Conservation (phyloP, 2,797 vertebrate genomes). For the Taeniopygia guttata region DNA sequence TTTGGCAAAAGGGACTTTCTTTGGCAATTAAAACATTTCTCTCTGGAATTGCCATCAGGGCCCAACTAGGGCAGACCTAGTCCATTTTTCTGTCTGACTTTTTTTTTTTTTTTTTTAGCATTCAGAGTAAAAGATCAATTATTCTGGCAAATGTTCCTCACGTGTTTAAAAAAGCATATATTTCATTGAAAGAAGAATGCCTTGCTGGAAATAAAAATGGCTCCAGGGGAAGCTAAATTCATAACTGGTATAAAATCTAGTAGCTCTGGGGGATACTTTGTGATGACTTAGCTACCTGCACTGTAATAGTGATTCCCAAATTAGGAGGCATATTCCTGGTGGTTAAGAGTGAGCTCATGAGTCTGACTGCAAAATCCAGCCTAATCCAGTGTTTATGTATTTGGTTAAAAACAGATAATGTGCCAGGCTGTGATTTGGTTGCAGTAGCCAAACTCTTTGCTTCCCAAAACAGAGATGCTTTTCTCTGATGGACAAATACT, state of each 20-base stretch:
- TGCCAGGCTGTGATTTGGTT: not conserved
- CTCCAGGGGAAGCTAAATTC: not conserved
- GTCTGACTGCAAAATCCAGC: not conserved
- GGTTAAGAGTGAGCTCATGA: not conserved
- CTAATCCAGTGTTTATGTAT: not conserved
- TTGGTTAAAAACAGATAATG: not conserved
- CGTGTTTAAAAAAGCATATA: not conserved
- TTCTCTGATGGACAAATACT: not conserved
- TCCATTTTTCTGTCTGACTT: constrained; percentile 53
- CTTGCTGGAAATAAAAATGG: not conserved
- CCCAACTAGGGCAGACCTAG: constrained; percentile 36
- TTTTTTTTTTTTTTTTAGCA: not conserved
- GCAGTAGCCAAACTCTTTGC: not conserved
- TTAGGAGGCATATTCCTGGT: not conserved
- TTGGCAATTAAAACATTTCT: constrained; percentile 71
- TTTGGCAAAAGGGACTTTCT: constrained; percentile 58
- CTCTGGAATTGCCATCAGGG: constrained; percentile 57
- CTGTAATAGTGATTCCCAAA: not conserved
- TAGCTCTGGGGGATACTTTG: not conserved
- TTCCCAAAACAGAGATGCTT: not conserved
- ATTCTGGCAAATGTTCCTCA: not conserved
- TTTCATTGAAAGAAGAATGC: not conserved
- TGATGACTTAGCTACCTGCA: not conserved
- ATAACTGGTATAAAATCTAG: not conserved
- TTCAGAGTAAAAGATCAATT: constrained; percentile 32